phyloP scores from a whole-genome alignment of 1,140 invertebrate species.

The Brachionus rotundiformis region DNA sequence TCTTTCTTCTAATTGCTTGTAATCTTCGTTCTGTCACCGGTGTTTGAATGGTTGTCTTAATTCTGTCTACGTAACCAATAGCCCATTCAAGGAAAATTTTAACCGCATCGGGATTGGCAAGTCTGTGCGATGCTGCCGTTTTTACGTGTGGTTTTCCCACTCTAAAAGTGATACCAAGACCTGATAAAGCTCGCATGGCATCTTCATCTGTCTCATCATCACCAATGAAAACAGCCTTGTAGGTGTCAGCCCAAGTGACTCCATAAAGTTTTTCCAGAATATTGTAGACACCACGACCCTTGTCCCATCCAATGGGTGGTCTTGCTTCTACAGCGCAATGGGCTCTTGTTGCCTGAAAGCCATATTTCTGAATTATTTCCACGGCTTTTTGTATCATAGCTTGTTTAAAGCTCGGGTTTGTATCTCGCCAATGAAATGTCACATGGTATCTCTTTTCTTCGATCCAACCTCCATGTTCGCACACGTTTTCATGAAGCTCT shows the following conservation, averaged over 20 bases:
- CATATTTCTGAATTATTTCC: slow-evolving; percentile 28
- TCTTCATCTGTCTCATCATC: slow-evolving; percentile 87
- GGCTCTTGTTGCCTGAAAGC: slow-evolving; percentile 61
- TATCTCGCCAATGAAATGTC: slow-evolving; percentile 82
- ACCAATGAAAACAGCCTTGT: slow-evolving; percentile 83
- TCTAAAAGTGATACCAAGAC: slow-evolving; percentile 83
- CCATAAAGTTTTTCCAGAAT: slow-evolving; percentile 84
- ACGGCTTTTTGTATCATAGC: slow-evolving; percentile 65
- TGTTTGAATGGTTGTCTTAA: not conserved
- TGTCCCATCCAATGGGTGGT: slow-evolving; percentile 85
- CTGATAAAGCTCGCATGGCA: slow-evolving; percentile 76
- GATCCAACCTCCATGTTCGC: slow-evolving; percentile 83
- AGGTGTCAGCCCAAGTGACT: slow-evolving; percentile 84
- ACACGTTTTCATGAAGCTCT: slow-evolving; percentile 78
- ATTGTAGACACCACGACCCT: slow-evolving; percentile 81
- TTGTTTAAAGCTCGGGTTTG: slow-evolving; percentile 62
- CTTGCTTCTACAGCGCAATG: slow-evolving; percentile 84
- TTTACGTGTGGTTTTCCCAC: slow-evolving; percentile 63
- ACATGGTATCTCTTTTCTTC: slow-evolving; percentile 84
- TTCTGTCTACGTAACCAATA: slow-evolving; percentile 8
- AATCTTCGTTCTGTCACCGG: not conserved
- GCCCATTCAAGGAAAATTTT: slow-evolving; percentile 49
- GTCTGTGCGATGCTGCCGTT: slow-evolving; percentile 41
- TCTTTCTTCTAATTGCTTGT: slow-evolving; percentile 27
- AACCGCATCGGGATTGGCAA: slow-evolving; percentile 28